Conservation (phyloP, 2,113 vertebrate genomes). For the Pelvicachromis taeniatus region DNA sequence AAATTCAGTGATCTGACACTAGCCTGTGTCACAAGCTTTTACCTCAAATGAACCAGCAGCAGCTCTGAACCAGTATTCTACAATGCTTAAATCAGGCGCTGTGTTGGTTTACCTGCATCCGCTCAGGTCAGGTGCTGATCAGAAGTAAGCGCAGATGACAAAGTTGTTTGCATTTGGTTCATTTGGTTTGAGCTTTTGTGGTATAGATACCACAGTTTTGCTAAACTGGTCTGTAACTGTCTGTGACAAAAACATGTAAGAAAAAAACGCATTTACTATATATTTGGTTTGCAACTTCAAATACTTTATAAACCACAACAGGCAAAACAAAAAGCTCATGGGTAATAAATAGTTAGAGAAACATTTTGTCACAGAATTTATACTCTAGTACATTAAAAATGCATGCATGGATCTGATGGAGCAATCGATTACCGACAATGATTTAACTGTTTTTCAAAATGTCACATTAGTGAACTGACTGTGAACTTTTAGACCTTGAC, state of each 20-base stretch:
- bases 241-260: background rate
- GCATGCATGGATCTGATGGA: background rate
- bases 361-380: background rate
- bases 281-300: too few species aligned
- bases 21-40: background rate
- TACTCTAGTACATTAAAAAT: background rate
- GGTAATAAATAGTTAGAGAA: background rate
- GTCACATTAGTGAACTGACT: background rate
- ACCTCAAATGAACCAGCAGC: background rate
- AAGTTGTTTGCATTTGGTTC: background rate
- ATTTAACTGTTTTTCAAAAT: background rate
- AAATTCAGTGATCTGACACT: background rate
- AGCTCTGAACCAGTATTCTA: background rate
- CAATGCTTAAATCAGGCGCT: background rate
- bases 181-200: background rate
- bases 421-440: background rate
- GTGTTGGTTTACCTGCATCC: background rate
- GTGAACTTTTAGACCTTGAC: background rate
- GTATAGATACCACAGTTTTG: fast-evolving
- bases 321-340: background rate
- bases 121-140: background rate
- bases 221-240: background rate
- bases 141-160: background rate
- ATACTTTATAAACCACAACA: too few species aligned
- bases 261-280: too few species aligned